Percentiles rank a stretch among this genome's conserved stretches.
Evolutionary conservation across 2,113 vertebrate species (phyloP).

Genomic region (Poeciliopsis retropinna): DNA sequence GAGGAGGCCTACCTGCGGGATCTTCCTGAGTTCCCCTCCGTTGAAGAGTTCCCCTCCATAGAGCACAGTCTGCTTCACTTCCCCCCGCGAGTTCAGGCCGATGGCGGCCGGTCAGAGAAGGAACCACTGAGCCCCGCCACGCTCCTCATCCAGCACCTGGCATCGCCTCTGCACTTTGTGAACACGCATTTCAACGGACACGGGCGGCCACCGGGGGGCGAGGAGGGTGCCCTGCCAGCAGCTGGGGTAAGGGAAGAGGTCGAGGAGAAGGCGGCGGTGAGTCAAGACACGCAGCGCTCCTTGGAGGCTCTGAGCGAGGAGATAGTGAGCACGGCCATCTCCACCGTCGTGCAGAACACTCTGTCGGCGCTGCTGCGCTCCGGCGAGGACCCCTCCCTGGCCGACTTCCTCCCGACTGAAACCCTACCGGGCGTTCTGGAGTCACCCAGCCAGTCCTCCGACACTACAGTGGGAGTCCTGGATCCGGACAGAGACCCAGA

Average conservation of each 20-base stretch:
- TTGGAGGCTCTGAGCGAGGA: slow-evolving; percentile 87
- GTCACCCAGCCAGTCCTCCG: slow-evolving; percentile 58
- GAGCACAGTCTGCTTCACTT: slow-evolving; percentile 80
- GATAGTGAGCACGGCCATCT: slow-evolving; percentile 88
- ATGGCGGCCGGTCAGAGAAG: slow-evolving; percentile 17
- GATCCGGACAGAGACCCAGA: slow-evolving; percentile 39
- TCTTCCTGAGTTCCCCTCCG: slow-evolving; percentile 85
- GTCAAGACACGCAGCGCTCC: slow-evolving; percentile 67
- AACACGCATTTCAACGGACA: slow-evolving; percentile 98
- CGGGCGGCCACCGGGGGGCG: slow-evolving; percentile 55
- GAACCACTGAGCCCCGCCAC: slow-evolving; percentile 76
- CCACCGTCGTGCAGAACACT: slow-evolving; percentile 88
- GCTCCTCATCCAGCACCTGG: slow-evolving; percentile 87
- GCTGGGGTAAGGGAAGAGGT: not conserved
- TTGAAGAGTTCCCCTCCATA: slow-evolving; percentile 83
- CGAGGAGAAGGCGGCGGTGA: not conserved
- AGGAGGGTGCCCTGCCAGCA: slow-evolving; percentile 59
- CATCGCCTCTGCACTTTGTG: slow-evolving; percentile 96
- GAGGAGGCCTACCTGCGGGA: slow-evolving; percentile 90
- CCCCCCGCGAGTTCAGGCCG: slow-evolving; percentile 47
- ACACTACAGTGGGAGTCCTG: not conserved
- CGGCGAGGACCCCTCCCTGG: slow-evolving; percentile 74
- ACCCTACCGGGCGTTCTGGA: slow-evolving; percentile 72
- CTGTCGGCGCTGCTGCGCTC: slow-evolving; percentile 85
- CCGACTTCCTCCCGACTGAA: slow-evolving; percentile 76